Evolutionary conservation across 2,888 invertebrate species (phyloP).

Genomic region (Automeris io): DNA sequence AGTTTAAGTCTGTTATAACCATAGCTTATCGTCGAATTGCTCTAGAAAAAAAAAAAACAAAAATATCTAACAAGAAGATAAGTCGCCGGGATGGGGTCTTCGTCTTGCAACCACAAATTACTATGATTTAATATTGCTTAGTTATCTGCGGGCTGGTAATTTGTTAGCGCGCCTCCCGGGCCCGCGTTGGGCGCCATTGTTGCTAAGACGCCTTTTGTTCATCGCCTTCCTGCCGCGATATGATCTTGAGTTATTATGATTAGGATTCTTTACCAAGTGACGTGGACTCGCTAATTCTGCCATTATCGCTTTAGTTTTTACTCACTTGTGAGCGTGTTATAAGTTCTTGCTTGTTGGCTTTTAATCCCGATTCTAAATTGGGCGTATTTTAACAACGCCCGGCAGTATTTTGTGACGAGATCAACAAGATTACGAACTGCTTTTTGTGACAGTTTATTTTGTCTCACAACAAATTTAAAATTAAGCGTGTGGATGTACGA

Average conservation of each 20-base stretch:
- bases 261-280: conserved; percentile 74
- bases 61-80: conserved; percentile 35
- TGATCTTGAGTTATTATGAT: conserved; percentile 76
- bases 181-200: conserved; percentile 69
- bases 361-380: conserved; percentile 14
- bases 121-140: conserved; percentile 77
- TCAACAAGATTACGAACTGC: too few relatives aligned
- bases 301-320: conserved; percentile 63
- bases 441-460: too few relatives aligned
- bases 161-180: conserved; percentile 66
- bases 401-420: neutral
- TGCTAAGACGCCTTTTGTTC: conserved; percentile 71
- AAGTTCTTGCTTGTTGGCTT: conserved; percentile 26
- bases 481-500: too few relatives aligned
- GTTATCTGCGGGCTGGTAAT: conserved; percentile 74
- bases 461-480: too few relatives aligned
- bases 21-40: conserved; percentile 33
- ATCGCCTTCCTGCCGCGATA: conserved; percentile 67
- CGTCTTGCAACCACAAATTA: conserved; percentile 72
- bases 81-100: conserved; percentile 52
- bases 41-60: conserved; percentile 35
- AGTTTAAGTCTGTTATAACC: too few relatives aligned
- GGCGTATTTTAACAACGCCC: conserved; percentile 14
- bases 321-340: conserved; percentile 35
- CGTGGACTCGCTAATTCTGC: conserved; percentile 66